phyloP scores from a whole-genome alignment of 2,888 invertebrate species.

The Anarsia innoxiella region DNA sequence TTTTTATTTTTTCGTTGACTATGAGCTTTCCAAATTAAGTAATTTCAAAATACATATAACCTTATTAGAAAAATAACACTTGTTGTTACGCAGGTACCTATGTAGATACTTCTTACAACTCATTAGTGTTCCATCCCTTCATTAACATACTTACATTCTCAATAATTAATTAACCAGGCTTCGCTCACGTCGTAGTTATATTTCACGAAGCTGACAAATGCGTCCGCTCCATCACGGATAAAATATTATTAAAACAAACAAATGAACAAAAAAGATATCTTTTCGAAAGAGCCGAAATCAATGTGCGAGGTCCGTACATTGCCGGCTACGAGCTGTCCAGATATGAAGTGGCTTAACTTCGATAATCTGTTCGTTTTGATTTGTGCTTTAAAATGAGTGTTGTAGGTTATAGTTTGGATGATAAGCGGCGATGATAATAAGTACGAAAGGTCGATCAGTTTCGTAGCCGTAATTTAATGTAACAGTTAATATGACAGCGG shows the following conservation, averaged over 20 bases:
- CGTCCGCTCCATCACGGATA: constrained; percentile 71
- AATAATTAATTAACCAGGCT: constrained; percentile 65
- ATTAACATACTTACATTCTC: constrained; percentile 55
- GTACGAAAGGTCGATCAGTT: constrained; percentile 56
- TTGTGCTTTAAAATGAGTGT: constrained; percentile 6
- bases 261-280: constrained; percentile 69
- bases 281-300: constrained; percentile 73
- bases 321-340: constrained; percentile 30
- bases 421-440: constrained; percentile 40
- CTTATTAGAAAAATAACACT: no score
- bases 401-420: constrained; percentile 28
- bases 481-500: constrained; percentile 75
- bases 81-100: no score
- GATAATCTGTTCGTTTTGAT: constrained; percentile 13
- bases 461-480: constrained; percentile 72
- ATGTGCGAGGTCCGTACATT: constrained; percentile 67
- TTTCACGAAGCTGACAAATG: constrained; percentile 71
- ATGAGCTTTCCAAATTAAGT: no score
- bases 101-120: constrained; percentile 27
- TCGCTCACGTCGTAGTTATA: constrained; percentile 55
- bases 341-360: constrained; percentile 27
- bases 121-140: constrained; percentile 48
- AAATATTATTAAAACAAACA: constrained; percentile 76
- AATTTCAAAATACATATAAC: no score
- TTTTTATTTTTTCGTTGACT: no score